Percentiles rank a stretch among this genome's conserved stretches.
Evolutionary conservation across 2,888 invertebrate species (phyloP).

Genomic region (Polyommatus iphigenia): DNA sequence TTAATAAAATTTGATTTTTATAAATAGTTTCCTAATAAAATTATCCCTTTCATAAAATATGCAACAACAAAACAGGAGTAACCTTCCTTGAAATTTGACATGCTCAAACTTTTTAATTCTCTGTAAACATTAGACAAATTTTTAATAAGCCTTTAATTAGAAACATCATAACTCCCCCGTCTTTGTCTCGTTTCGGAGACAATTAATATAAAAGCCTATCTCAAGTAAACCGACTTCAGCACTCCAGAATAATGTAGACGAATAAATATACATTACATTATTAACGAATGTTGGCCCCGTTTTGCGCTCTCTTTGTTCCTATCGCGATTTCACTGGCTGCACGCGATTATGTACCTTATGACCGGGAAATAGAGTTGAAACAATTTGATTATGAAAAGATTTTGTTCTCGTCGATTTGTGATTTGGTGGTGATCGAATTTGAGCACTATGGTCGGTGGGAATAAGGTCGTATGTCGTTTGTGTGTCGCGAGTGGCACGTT

Average conservation of each 20-base stretch:
- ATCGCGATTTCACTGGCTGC: constrained; percentile 66
- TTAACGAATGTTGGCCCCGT: constrained; percentile 80
- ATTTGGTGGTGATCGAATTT: constrained; percentile 46
- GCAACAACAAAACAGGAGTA: background rate
- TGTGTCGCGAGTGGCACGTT: constrained; percentile 60
- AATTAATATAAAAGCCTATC: constrained; percentile 61
- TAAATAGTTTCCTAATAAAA: no score
- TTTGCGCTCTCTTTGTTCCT: constrained; percentile 79
- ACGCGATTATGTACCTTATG: constrained; percentile 72
- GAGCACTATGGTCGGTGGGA: constrained; percentile 47
- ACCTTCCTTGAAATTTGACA: background rate
- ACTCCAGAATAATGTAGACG: constrained; percentile 68
- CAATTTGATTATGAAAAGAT: constrained; percentile 63
- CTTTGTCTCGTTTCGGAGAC: constrained; percentile 42
- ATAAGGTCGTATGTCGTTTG: constrained; percentile 56
- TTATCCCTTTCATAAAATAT: background rate
- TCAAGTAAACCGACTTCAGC: constrained; percentile 62
- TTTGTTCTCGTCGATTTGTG: constrained; percentile 62
- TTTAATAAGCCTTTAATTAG: constrained; percentile 28
- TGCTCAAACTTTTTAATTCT: background rate
- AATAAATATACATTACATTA: constrained; percentile 80
- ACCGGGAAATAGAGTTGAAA: constrained; percentile 68
- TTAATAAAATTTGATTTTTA: no score
- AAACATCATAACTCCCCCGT: constrained; percentile 29
- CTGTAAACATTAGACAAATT: constrained; percentile 31